phyloP scores from a whole-genome alignment of 2,888 invertebrate genomes.

The Ormyrus labotus region DNA sequence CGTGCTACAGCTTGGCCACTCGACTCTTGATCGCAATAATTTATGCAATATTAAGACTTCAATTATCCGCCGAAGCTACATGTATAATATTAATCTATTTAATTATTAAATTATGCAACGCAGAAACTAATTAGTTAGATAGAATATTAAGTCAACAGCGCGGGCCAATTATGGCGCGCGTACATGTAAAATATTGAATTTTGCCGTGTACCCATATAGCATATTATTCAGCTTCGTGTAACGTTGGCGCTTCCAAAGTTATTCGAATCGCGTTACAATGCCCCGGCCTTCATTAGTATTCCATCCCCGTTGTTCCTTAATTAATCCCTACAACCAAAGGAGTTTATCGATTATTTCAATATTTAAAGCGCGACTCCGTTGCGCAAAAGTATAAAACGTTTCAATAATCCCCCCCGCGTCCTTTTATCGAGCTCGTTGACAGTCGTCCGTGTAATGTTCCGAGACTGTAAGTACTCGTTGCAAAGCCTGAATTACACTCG shows the following conservation, averaged over 20 bases:
- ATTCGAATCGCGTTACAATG: conserved; percentile 18
- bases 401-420: not conserved
- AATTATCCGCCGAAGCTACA: too few relatives aligned
- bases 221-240: not conserved
- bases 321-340: not conserved
- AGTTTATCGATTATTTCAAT: conserved; percentile 4
- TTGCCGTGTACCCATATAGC: not conserved
- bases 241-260: not conserved
- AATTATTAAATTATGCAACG: too few relatives aligned
- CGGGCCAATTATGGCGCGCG: not conserved
- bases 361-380: too few relatives aligned
- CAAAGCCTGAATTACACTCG: too few relatives aligned
- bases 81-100: too few relatives aligned
- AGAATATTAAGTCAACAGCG: too few relatives aligned
- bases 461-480: not conserved
- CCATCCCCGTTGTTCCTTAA: not conserved
- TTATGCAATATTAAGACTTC: too few relatives aligned
- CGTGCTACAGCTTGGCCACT: too few relatives aligned
- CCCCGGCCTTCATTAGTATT: not conserved
- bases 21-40: too few relatives aligned
- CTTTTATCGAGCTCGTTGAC: not conserved
- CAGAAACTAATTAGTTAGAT: too few relatives aligned
- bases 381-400: too few relatives aligned
- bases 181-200: conserved; percentile 12
- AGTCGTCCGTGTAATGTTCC: not conserved